Evolutionary conservation across 2,797 vertebrate genomes (phyloP), one percentile per base, ranked within the genome.

Genomic region (Poecilia velifera): DNA sequence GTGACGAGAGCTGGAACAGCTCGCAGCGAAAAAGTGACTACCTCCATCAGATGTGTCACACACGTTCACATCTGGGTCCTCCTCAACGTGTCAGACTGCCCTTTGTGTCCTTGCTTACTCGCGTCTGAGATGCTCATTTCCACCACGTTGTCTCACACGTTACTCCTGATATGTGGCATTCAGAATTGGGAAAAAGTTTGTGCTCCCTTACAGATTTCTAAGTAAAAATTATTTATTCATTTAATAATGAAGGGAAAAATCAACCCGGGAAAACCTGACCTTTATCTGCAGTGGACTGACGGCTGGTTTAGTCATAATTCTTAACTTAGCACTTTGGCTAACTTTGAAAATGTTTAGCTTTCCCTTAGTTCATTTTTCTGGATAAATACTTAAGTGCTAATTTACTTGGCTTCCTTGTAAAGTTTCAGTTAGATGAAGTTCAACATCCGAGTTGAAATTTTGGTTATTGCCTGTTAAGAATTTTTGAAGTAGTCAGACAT

Each of bases 31-130:
- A 70, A 68, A 1, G 79, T 57, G 71, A 59, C 66, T 49, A 62
- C 64, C n/a, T 71, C 68, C 41, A 59, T 81, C 18, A 3, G n/a
- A 79, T 16, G 66, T 76, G n/a, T 22, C 31, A 64, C 31, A 47
- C 28, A 68, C 22, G 36, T 14, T 70, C 47, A 71, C 66, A 25
- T 55, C 45, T 31, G 43, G 75, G 20, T 39, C 46, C 31, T 43
- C 20, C 57, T 76, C 36, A 20, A 14, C 1, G 75, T 39, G 55
- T 46, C 74, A 62, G 12, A 0, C n/a, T 34, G 74, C 46, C 74
- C 74, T 76, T n/a, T 70, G 20, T n/a, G 46, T 51, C 62, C 62
- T 51, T 53, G 62, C 49, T 66, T 66, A 49, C 39, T 31, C 31
- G 12, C 36, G 20, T 18, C 25, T 20, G 18, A 47, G 41, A 34